Evolutionary conservation across 2,797 vertebrate genomes (phyloP).

Genomic region (Percopsis omiscomaycus): DNA sequence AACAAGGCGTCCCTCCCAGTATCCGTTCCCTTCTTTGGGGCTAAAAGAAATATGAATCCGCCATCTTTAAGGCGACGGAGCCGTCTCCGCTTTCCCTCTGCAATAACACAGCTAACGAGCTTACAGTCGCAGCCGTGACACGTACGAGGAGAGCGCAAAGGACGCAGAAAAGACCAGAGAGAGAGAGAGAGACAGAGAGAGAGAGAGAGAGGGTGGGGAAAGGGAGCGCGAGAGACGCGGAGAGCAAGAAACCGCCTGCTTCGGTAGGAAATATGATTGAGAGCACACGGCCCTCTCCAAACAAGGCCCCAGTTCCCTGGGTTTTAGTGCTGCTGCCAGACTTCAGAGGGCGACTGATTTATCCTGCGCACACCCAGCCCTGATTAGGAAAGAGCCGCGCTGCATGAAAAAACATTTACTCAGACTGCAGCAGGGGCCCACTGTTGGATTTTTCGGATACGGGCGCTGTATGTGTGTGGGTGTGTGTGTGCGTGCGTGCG

Average conservation of each 20-base stretch:
- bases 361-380: conserved; percentile 66
- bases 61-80: conserved; percentile 60
- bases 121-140: conserved; percentile 58
- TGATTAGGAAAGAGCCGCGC: conserved; percentile 68
- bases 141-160: conserved; percentile 29
- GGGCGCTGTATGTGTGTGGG: conserved; percentile 12
- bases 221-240: conserved; percentile 29
- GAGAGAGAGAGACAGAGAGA: conserved; percentile 23
- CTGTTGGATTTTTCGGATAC: conserved; percentile 34
- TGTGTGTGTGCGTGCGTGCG: background rate
- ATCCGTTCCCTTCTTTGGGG: conserved; percentile 45
- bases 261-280: conserved; percentile 75
- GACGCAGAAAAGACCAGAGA: conserved; percentile 13
- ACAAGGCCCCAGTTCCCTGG: conserved; percentile 62
- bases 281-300: conserved; percentile 66
- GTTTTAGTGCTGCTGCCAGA: conserved; percentile 75
- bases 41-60: conserved; percentile 71
- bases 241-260: conserved; percentile 31
- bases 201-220: conserved; percentile 40
- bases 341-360: conserved; percentile 77
- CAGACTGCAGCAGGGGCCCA: conserved; percentile 57
- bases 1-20: conserved; percentile 64
- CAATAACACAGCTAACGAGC: conserved; percentile 77
- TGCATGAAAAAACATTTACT: conserved; percentile 73
- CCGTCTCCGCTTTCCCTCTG: conserved; percentile 55